Conservation (phyloP, 2,888 invertebrate genomes). For the Idaea straminata region DNA sequence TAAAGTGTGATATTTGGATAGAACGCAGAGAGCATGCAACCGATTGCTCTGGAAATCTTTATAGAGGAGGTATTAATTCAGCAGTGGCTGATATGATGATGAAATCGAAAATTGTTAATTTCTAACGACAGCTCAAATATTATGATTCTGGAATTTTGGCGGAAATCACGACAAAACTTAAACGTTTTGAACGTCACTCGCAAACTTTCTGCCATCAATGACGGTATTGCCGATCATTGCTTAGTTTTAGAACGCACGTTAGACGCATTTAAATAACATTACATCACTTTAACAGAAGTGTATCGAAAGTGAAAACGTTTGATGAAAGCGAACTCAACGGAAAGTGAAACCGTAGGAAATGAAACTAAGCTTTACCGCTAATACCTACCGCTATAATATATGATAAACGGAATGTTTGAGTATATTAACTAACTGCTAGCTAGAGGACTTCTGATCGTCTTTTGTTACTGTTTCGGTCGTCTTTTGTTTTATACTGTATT, state of each 20-base stretch:
- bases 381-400: slow-evolving; percentile 2
- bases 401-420: not conserved
- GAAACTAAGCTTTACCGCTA: slow-evolving; percentile 24
- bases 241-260: slow-evolving; percentile 4
- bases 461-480: too few species aligned
- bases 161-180: too few species aligned
- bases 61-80: too few species aligned
- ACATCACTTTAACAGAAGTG: slow-evolving; percentile 11
- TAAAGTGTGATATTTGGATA: not conserved
- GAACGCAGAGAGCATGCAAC: too few species aligned
- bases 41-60: too few species aligned
- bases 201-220: not conserved
- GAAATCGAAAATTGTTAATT: too few species aligned
- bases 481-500: too few species aligned
- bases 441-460: not conserved
- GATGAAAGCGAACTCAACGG: slow-evolving; percentile 25
- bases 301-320: slow-evolving; percentile 33
- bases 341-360: slow-evolving; percentile 31
- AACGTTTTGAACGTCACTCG: slow-evolving; percentile 10
- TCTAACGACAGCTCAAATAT: too few species aligned
- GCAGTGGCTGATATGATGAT: too few species aligned
- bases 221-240: not conserved
- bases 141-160: too few species aligned
- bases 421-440: not conserved
- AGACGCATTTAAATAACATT: slow-evolving; percentile 4